Conservation (phyloP, 2,113 vertebrate species). For the Aythya baeri region DNA sequence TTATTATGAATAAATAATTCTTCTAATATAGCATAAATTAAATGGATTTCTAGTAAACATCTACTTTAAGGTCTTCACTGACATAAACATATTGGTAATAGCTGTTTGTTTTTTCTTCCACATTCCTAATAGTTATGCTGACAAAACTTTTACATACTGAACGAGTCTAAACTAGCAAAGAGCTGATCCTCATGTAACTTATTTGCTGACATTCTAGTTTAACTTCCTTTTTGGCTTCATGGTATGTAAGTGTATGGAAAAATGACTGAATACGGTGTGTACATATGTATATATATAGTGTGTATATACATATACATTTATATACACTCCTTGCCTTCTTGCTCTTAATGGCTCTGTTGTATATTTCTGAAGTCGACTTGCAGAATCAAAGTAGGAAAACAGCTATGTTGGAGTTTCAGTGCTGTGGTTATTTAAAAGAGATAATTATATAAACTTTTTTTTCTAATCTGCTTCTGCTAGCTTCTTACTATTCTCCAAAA, state of each 20-base stretch:
- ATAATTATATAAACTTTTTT: neutral
- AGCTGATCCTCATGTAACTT: neutral
- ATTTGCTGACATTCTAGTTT: neutral
- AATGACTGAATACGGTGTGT: neutral
- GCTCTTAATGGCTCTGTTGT: neutral
- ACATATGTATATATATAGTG: neutral
- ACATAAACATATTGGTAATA: neutral
- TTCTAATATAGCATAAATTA: neutral
- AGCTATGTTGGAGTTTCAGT: neutral
- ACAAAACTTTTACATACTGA: neutral
- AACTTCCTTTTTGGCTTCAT: neutral
- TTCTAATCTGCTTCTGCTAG: neutral
- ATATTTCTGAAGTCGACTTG: neutral
- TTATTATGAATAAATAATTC: neutral
- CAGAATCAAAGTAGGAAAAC: neutral
- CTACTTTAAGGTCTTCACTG: neutral
- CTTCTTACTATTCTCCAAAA: neutral
- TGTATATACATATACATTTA: neutral
- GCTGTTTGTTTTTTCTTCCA: neutral
- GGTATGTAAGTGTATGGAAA: neutral
- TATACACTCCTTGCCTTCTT: neutral
- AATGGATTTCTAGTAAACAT: neutral
- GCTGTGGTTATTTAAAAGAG: neutral
- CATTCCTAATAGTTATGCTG: neutral
- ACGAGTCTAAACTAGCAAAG: neutral